Base-by-base conservation (phyloP, 1,140 invertebrate species). In the Drosophila subpulchrella region DNA sequence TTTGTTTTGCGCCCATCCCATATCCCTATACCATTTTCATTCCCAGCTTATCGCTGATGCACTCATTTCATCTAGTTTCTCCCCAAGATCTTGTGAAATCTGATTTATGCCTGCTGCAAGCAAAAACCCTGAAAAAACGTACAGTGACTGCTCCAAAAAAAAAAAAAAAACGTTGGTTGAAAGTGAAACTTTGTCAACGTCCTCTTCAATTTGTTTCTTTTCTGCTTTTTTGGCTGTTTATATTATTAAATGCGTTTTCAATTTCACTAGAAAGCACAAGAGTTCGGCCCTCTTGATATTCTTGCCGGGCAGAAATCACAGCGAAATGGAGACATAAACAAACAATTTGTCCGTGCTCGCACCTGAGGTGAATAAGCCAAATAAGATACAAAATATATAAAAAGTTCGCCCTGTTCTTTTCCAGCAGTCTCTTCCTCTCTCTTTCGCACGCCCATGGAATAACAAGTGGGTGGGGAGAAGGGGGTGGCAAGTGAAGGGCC, bases 261-360 rank as follows among this genome's bases (percentile, higher is more conserved):
- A 88, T 88, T 88, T 88, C 83, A 88, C 79, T 88, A 80, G 84
- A 88, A 88, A 89, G 84, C 83, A 63, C 42, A 44, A 54, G 30
- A 42, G 17, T 30, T 11, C n/a, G 17, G 20, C 46, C 80, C 53
- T 88, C 60, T 89, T 83, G 72, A 83, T 89, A 88, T 88, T 88
- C 83, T 88, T 59, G 75, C n/a, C 27, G 58, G 60, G 32, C 67
- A 78, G 68, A 78, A 86, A 78, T 78, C 70, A 54, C 55, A 72
- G 42, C 67, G 67, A 77, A 84, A 80, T 84, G 76, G 59, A 61
- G 66, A 84, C 68, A 84, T 76, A 80, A 76, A 84, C 63, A 63
- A 68, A 81, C 66, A 77, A 67, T 72, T 56, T 70, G 36, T 24
- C 20, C 8, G 53, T 15, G 42, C 3, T 12, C 30, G 67, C 67